Conservation (phyloP, 2,797 vertebrate species). For the Anabacerthia variegaticeps region DNA sequence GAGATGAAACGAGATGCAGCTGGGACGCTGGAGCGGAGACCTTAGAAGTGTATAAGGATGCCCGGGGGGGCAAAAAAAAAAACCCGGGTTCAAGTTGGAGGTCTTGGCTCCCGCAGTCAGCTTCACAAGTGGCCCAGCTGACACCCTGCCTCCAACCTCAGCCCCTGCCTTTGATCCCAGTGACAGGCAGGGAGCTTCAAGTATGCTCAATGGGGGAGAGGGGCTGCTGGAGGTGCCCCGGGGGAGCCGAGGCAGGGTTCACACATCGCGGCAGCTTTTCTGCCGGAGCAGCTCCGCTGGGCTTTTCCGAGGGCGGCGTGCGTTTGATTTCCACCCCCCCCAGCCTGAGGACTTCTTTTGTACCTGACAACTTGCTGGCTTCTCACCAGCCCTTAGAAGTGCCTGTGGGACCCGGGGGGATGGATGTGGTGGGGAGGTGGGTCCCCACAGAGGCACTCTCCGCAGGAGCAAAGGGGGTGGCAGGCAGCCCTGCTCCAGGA, state of each 20-base stretch:
- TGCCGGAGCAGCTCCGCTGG: background rate
- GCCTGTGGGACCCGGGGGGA: background rate
- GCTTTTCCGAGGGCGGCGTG: fast-evolving
- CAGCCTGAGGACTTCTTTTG: background rate
- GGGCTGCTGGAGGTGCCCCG: background rate
- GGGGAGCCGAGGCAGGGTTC: background rate
- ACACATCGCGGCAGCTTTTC: background rate
- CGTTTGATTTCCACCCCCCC: background rate
- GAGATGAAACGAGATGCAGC: conserved; percentile 44
- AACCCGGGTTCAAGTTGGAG: conserved; percentile 19
- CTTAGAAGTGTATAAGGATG: background rate
- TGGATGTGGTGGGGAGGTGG: background rate
- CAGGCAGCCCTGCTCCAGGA: background rate
- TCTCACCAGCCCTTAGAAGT: conserved; percentile 19
- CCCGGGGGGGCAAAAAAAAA: background rate
- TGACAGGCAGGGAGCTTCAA: conserved; percentile 48
- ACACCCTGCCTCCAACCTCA: background rate
- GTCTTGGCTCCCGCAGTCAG: conserved; percentile 33
- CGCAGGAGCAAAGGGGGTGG: fast-evolving
- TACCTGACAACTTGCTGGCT: conserved; percentile 45
- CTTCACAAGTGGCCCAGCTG: conserved; percentile 64
- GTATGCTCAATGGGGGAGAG: background rate
- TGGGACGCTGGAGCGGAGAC: background rate
- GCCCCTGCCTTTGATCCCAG: conserved; percentile 64
- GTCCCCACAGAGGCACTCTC: background rate